phyloP scores from a whole-genome alignment of 2,888 invertebrate species.

The Coleophora deauratella region DNA sequence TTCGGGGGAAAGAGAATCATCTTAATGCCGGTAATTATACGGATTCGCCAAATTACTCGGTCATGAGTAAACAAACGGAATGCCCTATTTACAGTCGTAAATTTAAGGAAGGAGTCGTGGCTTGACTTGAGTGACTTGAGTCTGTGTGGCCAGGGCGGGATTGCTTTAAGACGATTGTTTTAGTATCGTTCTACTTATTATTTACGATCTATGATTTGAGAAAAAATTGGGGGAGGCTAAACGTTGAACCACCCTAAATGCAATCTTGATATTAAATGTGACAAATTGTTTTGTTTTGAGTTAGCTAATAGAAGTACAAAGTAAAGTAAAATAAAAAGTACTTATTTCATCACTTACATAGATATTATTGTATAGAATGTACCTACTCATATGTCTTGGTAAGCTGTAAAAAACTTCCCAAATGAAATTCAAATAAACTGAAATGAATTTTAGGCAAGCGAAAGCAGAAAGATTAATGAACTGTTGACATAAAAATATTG shows the following conservation, averaged over 20 bases:
- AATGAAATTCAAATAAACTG: constrained; percentile 6
- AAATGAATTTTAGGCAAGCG: constrained; percentile 25
- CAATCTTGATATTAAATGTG: too few relatives aligned
- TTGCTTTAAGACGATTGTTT: constrained; percentile 4
- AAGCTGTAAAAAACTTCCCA: neutral
- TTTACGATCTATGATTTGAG: too few relatives aligned
- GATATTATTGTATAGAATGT: too few relatives aligned
- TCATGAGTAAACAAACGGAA: constrained; percentile 70
- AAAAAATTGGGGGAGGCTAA: too few relatives aligned
- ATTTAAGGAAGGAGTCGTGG: constrained; percentile 36
- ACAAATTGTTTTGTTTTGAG: too few relatives aligned
- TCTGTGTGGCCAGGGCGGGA: too few relatives aligned
- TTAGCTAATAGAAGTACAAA: too few relatives aligned
- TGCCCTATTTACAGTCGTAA: constrained; percentile 70
- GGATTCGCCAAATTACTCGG: constrained; percentile 71
- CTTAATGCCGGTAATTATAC: constrained; percentile 74
- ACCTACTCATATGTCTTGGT: too few relatives aligned
- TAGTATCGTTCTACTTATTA: constrained; percentile 3
- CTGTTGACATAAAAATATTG: constrained; percentile 51
- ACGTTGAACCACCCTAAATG: too few relatives aligned
- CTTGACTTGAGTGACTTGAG: neutral
- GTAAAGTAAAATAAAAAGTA: too few relatives aligned
- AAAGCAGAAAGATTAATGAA: constrained; percentile 42
- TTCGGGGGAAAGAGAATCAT: constrained; percentile 60
- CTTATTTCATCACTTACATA: too few relatives aligned